Base-by-base conservation (phyloP, 2,888 invertebrate genomes). In the Eristalis pertinax region DNA sequence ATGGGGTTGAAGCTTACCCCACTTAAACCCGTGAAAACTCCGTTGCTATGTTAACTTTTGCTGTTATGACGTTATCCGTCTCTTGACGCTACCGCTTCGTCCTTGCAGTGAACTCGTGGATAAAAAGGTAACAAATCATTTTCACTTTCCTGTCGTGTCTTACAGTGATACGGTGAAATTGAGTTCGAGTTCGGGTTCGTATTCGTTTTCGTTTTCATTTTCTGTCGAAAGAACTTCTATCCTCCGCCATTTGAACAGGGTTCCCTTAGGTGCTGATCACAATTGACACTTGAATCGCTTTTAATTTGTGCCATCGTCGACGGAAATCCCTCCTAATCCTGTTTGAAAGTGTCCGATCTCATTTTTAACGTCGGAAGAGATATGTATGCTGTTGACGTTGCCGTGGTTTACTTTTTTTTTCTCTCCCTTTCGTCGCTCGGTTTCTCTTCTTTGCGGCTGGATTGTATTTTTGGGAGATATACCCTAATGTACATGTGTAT, bases 51-150 rank as follows among this genome's bases (percentile, higher is more conserved):
- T 83, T 77, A 83, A 77, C 83, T 83, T 77, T 72, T 68, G 62
- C 72, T 58, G 72, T 83, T 82, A 83, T 83, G 77, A 83, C 77
- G 83, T 77, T 83, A 77, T 83, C 77, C 73, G 72, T 83, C 83
- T 75, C 72, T 77, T 67, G 83, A 15, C 60, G 67, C 60, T 60
- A 13, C 13, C 50, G 19, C 22, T 72, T 29, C 64, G 15, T 67
- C 58, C 41, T 13, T 62, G n/a, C 32, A 15, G 62, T 24, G 32
- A 76, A 62, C 62, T 38, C 62, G 56, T 67, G 67, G 76, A 83
- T 77, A 73, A 83, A 50, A 83, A 29, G 58, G 77, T 68, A 73
- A 83, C 77, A 83, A 83, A 77, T 83, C 83, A 82, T 82, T 76
- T 67, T 68, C 70, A 76, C 72, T 70, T 65, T 32, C 29, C 70